Conservation (phyloP, 2,888 invertebrate species). For the Acronicta aceris region DNA sequence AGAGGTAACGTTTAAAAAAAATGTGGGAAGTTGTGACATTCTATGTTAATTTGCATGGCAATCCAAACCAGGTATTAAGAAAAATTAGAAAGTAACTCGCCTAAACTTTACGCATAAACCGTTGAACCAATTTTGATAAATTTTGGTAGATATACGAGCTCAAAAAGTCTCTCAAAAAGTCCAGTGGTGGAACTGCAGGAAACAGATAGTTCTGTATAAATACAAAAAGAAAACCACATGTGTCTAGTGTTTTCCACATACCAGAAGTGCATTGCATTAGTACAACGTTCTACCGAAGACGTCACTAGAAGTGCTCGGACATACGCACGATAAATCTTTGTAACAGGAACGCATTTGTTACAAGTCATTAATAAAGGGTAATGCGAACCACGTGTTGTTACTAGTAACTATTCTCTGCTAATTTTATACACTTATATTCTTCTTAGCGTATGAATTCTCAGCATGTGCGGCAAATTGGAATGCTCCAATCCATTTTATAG, state of each 20-base stretch:
- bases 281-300: conserved; percentile 6
- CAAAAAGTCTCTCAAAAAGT: too few relatives aligned
- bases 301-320: conserved; percentile 15
- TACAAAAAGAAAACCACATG: too few relatives aligned
- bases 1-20: too few relatives aligned
- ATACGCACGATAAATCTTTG: conserved; percentile 42
- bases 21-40: too few relatives aligned
- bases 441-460: neutral
- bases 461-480: conserved; percentile 56
- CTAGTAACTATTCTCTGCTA: conserved; percentile 35
- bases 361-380: conserved; percentile 47
- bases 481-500: conserved; percentile 75
- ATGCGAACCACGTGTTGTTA: conserved; percentile 54
- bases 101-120: too few relatives aligned
- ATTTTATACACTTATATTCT: conserved; percentile 7
- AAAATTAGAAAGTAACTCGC: too few relatives aligned
- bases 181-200: too few relatives aligned
- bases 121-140: too few relatives aligned
- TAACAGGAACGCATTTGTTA: conserved; percentile 44
- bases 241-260: neutral
- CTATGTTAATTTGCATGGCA: too few relatives aligned
- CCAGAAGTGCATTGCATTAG: conserved; percentile 14
- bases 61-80: too few relatives aligned
- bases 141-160: too few relatives aligned
- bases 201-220: too few relatives aligned